These are phyloP conservation scores for Orthonychiurus folsomi DNA, from an alignment of 2,888 invertebrate species.

Conservation along the genomic window DNA sequence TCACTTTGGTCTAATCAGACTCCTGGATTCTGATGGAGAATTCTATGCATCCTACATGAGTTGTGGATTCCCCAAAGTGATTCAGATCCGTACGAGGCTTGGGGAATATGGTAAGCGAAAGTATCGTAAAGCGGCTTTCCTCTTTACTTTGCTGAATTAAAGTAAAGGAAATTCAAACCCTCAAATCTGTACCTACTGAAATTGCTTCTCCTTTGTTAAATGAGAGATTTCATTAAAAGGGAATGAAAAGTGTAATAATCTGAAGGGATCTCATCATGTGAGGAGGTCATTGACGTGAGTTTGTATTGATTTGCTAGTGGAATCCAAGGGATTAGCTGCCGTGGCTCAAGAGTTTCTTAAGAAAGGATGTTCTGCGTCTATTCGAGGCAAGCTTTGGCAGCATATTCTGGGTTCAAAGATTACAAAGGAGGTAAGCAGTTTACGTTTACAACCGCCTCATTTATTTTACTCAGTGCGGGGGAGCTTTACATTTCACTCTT, in stretches of 20 bases:
- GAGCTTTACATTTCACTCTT: too few species aligned
- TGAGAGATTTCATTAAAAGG: too few species aligned
- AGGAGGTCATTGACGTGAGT: too few species aligned
- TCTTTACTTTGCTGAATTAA: background rate
- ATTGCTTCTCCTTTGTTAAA: too few species aligned
- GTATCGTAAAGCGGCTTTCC: background rate
- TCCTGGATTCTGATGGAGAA: constrained; percentile 33
- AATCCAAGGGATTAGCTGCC: constrained; percentile 52
- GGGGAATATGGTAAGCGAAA: constrained; percentile 55
- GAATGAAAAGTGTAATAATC: too few species aligned
- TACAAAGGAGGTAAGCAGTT: constrained; percentile 50
- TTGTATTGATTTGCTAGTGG: too few species aligned
- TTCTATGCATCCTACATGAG: constrained; percentile 24
- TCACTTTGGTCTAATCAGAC: constrained; percentile 44
- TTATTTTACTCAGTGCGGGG: background rate
- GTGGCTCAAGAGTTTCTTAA: constrained; percentile 84
- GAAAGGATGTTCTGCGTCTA: constrained; percentile 68
- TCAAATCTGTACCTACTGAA: too few species aligned
- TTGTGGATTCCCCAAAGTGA: constrained; percentile 27
- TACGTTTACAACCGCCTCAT: constrained; percentile 32
- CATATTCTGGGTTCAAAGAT: constrained; percentile 62
- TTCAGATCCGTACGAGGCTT: constrained; percentile 54
- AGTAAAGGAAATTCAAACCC: background rate
- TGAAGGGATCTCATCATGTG: too few species aligned
- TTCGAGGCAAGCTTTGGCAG: constrained; percentile 76